phyloP scores from a whole-genome alignment of 2,113 vertebrate genomes.

The Clinocottus analis region DNA sequence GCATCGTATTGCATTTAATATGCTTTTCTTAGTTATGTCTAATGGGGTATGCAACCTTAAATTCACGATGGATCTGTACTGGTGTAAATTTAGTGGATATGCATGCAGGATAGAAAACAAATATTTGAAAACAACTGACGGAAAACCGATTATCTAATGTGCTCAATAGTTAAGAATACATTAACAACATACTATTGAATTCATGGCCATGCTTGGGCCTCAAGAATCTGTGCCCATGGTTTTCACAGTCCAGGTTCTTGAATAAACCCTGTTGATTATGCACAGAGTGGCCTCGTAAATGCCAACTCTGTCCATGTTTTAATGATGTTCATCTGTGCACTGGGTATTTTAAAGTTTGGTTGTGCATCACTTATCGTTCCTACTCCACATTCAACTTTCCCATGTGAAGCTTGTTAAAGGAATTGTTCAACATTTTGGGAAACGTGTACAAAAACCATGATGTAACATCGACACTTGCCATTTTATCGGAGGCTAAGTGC shows the following conservation, averaged over 20 bases:
- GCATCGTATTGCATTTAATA: not conserved
- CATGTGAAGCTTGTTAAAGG: constrained; percentile 6
- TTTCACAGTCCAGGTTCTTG: constrained; percentile 8
- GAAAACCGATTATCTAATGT: not conserved
- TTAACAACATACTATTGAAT: not conserved
- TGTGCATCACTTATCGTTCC: constrained; percentile 1
- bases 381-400: not conserved
- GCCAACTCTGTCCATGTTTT: constrained; percentile 22
- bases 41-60: not conserved
- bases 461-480: not conserved
- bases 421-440: constrained; percentile 14
- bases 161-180: not conserved
- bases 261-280: constrained; percentile 52
- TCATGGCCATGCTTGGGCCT: constrained; percentile 4
- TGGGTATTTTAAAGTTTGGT: constrained; percentile 24
- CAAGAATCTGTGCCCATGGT: constrained; percentile 4
- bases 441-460: not conserved
- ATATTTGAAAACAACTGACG: not conserved
- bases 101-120: not conserved
- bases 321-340: constrained; percentile 28
- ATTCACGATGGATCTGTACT: not conserved
- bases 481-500: not conserved
- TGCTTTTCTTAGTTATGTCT: not conserved
- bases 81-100: not conserved
- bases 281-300: constrained; percentile 19